Percentiles rank a stretch among this genome's conserved stretches.
Conservation (phyloP, 2,797 vertebrate genomes). For the Argyrosomus regius region DNA sequence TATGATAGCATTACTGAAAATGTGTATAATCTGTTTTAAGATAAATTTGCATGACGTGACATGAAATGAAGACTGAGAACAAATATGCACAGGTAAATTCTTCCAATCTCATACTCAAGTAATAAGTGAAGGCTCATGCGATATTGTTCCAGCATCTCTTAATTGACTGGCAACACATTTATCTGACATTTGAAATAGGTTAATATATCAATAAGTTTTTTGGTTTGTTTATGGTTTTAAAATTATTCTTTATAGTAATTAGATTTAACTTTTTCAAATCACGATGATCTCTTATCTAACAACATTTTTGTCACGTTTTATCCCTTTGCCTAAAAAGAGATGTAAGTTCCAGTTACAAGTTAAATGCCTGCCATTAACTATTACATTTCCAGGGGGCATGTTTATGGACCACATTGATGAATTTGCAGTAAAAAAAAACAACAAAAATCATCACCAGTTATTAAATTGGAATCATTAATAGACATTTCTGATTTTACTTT, state of each 20-base stretch:
- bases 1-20: neutral
- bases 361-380: neutral
- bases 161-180: neutral
- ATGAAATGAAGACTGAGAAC: neutral
- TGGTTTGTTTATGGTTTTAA: no score
- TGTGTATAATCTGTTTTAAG: neutral
- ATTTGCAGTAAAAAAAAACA: neutral
- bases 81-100: neutral
- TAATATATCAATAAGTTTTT: no score
- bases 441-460: no score
- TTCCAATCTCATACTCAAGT: neutral
- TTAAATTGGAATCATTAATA: neutral
- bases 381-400: neutral
- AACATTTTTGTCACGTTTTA: neutral
- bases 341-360: no score
- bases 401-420: neutral
- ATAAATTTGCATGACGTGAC: neutral
- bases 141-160: neutral
- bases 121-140: neutral
- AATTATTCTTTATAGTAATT: neutral
- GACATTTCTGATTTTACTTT: neutral
- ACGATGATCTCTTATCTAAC: neutral
- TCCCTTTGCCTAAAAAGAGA: no score
- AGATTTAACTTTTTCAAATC: neutral
- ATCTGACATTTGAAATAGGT: no score